phyloP scores from a whole-genome alignment of 1,140 invertebrate genomes.

The Drosophila sp. region DNA sequence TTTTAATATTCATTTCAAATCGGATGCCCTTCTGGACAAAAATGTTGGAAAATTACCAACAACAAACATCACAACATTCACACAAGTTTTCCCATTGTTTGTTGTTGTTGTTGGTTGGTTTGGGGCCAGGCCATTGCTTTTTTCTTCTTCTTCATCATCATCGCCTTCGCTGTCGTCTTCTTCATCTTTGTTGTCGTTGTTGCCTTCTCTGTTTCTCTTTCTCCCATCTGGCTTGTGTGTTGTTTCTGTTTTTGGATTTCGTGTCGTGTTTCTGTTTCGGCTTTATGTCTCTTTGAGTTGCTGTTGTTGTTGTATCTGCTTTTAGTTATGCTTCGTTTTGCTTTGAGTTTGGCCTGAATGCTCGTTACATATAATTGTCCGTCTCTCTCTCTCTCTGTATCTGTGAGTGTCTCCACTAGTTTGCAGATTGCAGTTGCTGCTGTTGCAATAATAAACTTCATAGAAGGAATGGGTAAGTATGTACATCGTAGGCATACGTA shows the following conservation, averaged over 20 bases:
- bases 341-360: slow-evolving; percentile 36
- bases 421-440: slow-evolving; percentile 2
- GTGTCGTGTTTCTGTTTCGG: slow-evolving; percentile 26
- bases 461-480: background rate
- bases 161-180: background rate
- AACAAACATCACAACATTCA: slow-evolving; percentile 8
- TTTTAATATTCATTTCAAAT: slow-evolving; percentile 12
- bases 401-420: background rate
- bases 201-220: background rate
- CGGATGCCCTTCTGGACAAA: slow-evolving; percentile 11
- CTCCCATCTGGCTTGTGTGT: slow-evolving; percentile 28
- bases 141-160: slow-evolving; percentile 2
- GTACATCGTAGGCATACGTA: no score
- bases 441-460: slow-evolving; percentile 8
- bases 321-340: slow-evolving; percentile 30
- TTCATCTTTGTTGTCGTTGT: slow-evolving; percentile 9
- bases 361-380: slow-evolving; percentile 15
- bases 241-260: slow-evolving; percentile 12
- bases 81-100: slow-evolving; percentile 17
- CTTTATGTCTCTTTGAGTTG: slow-evolving; percentile 41
- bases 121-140: slow-evolving; percentile 8
- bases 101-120: slow-evolving; percentile 8
- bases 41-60: slow-evolving; percentile 8
- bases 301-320: slow-evolving; percentile 35
- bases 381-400: slow-evolving; percentile 9